A percentile compares a stretch with the other conserved stretches of the same genome.
Conservation (phyloP, 2,113 vertebrate genomes). For the Puma concolor region DNA sequence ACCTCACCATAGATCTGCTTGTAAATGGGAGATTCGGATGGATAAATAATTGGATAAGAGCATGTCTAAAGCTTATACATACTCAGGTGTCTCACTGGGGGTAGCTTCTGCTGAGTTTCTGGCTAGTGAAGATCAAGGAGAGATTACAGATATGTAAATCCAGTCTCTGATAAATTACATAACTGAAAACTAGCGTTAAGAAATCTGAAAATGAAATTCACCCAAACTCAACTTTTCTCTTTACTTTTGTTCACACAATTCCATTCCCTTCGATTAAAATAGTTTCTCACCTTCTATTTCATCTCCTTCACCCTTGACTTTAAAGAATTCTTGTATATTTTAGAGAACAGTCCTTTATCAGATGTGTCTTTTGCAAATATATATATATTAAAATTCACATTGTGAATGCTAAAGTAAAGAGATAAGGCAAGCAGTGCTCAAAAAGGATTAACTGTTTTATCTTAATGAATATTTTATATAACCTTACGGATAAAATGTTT, state of each 20-base stretch:
- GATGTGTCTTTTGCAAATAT: background rate
- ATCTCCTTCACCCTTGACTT: background rate
- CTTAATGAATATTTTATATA: background rate
- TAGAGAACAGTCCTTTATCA: background rate
- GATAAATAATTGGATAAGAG: background rate
- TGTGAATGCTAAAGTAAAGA: background rate
- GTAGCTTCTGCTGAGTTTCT: background rate
- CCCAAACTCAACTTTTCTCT: background rate
- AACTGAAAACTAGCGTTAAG: background rate
- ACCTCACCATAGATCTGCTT: background rate
- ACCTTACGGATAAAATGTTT: background rate
- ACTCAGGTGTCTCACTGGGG: background rate
- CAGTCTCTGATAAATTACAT: background rate
- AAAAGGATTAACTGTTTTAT: background rate
- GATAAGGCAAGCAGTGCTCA: background rate
- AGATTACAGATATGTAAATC: background rate
- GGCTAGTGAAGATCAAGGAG: background rate
- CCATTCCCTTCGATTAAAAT: background rate
- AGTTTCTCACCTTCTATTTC: background rate
- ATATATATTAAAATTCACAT: background rate
- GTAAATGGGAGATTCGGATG: background rate
- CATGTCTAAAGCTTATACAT: background rate
- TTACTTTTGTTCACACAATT: background rate
- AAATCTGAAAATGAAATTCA: background rate
- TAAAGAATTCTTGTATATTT: background rate